Base-by-base conservation (phyloP, 2,797 vertebrate species). In the Bufotes viridis region DNA sequence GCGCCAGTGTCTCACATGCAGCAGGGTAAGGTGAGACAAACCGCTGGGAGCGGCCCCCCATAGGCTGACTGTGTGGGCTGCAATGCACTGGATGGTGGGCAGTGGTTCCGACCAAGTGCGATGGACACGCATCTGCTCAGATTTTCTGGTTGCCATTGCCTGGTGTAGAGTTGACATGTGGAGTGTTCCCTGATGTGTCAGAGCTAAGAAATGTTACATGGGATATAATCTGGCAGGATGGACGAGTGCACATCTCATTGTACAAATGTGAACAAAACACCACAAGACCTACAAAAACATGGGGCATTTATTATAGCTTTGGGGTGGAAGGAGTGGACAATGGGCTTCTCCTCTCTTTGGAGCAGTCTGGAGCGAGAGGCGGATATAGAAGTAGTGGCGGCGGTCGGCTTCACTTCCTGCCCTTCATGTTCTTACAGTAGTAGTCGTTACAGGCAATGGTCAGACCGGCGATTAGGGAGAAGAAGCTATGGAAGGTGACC, bases 401-500 rank as follows among this genome's bases (percentile, higher is more conserved):
- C 11, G 13, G 29, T 42, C 29, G 0, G 60, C 80, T 17, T 85
- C 51, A 84, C 76, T 85, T 87, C 74, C 49, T 51, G 11, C 20
- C 57, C 34, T 65, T 96, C 91, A 96, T 95, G 90, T 94, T 91
- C 34, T 90, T 53, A 2, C 90, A 72, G 14, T 96, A 96, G 91
- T 92, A 94, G 18, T 96, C 95, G 3, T 96, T 95, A 92, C 96
- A 96, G 1, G 96, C 91, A 1, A 94, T 91, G 91, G 95, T 95
- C 78, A 97, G 91, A 76, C 93, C 93, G 0, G 91, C 90, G 8
- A 96, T 90, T 10, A 97, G 78, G 0, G 61, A 94, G 51, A 95
- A 93, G 90, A 92, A 97, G 90, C 97, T 96, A 26, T 90, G 70
- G 90, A 97, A 98, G 90, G 93, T 94, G 85, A 97, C 95, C 3